Percentiles rank a stretch among this genome's conserved stretches.
Conservation (phyloP, 2,113 vertebrate genomes). For the Tragelaphus scriptus region DNA sequence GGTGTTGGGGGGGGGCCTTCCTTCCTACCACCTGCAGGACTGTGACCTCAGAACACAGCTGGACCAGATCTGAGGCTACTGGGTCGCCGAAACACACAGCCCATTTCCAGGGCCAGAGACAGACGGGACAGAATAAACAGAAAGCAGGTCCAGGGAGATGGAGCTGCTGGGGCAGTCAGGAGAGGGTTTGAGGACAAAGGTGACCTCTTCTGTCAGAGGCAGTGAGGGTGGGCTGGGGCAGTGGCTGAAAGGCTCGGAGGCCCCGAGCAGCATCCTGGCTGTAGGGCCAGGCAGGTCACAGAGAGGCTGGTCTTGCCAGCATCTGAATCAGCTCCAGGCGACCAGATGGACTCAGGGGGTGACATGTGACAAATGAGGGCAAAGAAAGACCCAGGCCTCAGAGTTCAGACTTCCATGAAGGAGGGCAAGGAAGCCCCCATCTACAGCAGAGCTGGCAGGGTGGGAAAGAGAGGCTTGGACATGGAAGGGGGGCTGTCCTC, state of each 20-base stretch:
- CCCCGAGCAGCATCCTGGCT: background rate
- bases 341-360: background rate
- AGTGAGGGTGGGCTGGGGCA: background rate
- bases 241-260: background rate
- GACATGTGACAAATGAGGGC: rapidly evolving
- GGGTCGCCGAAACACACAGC: background rate
- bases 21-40: background rate
- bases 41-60: background rate
- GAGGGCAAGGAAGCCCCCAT: background rate
- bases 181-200: rapidly evolving
- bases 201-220: rapidly evolving
- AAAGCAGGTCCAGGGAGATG: rapidly evolving
- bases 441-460: too few relatives aligned
- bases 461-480: background rate
- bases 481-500: rapidly evolving
- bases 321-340: background rate
- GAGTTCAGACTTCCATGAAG: rapidly evolving
- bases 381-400: background rate
- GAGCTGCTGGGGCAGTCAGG: background rate
- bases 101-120: background rate
- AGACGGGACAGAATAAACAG: rapidly evolving
- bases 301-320: background rate
- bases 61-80: background rate
- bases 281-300: background rate
- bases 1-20: background rate